Evolutionary conservation across 1,140 invertebrate species (phyloP), one percentile per base, ranked within the genome.

Genomic region (Apocrypta bakeri): DNA sequence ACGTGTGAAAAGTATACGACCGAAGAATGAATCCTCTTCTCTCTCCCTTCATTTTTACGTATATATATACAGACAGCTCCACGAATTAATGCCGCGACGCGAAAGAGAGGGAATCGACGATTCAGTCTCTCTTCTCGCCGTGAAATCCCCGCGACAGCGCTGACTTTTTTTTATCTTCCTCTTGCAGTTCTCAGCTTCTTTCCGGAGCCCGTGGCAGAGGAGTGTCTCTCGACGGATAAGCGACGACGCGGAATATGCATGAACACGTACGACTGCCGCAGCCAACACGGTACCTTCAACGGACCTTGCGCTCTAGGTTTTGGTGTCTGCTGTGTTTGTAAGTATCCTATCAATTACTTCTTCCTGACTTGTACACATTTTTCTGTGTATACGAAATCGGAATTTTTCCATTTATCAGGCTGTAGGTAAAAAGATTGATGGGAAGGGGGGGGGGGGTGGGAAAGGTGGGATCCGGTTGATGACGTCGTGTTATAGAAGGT

Each of bases 261-360:
- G 89, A 97, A 97, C 90, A 94, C 95, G 29, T 97, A 97, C 89
- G 96, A 97, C 88, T 98, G 97, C 85, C 93, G 94, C n/a, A 94
- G 96, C 85, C 93, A 96, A 83, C 94, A 94, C 31, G 96, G 97
- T 1, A 93, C 93, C 76, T 94, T 96, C 0, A 93, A 94, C 14
- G 97, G 97, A 1, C 93, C 94, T 80, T 97, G 97, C 87, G 96
- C 96, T 0, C 93, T 96, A 81, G 96, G 96, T 11, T 96, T 97
- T 83, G 96, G 96, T 1, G 96, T 97, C n/a, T 98, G 97, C 88
- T 98, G 97, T 90, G 94, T 97, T 33, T 97, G 96, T 96, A 90
- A 96, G 96, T 84, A 12, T 81, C 25, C 12, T 12, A 17, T 24
- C 37, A 12, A 25, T 66, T 25, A 24, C 6, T 0, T 29, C 24